Percentiles rank a stretch among this genome's conserved stretches.
Conservation (phyloP, 2,888 invertebrate genomes). For the Halocaridina rubra region DNA sequence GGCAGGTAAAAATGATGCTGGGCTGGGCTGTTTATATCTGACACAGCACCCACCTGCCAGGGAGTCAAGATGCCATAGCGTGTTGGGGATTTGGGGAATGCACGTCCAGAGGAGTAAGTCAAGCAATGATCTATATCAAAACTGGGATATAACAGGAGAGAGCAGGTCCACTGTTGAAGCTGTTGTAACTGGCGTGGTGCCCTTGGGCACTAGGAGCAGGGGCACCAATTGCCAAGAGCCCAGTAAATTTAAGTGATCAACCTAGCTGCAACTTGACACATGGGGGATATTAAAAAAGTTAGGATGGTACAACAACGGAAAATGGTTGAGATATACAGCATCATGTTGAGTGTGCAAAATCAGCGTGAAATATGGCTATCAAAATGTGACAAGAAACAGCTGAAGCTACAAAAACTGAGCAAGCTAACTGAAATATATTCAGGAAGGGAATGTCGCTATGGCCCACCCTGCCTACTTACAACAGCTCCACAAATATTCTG, state of each 20-base stretch:
- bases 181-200: conserved; percentile 33
- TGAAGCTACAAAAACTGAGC: conserved; percentile 5
- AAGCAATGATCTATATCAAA: conserved; percentile 55
- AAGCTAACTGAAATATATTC: conserved; percentile 1
- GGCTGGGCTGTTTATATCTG: conserved; percentile 21
- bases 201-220: conserved; percentile 24
- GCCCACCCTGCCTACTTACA: conserved; percentile 46
- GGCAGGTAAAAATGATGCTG: not conserved
- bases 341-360: not conserved
- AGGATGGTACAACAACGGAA: not conserved
- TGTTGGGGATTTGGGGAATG: conserved; percentile 25
- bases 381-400: conserved; percentile 10
- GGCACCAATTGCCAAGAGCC: conserved; percentile 1
- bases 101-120: conserved; percentile 52
- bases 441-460: not conserved
- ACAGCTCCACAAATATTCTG: conserved; percentile 47
- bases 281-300: conserved; percentile 18
- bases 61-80: conserved; percentile 11
- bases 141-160: conserved; percentile 54
- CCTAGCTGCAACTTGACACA: conserved; percentile 39
- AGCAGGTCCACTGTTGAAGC: conserved; percentile 39
- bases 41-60: conserved; percentile 37
- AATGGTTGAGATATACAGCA: not conserved
- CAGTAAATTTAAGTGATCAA: conserved; percentile 27
- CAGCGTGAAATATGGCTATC: not conserved